Conservation (phyloP, 2,888 invertebrate genomes). For the Pammene aurita region DNA sequence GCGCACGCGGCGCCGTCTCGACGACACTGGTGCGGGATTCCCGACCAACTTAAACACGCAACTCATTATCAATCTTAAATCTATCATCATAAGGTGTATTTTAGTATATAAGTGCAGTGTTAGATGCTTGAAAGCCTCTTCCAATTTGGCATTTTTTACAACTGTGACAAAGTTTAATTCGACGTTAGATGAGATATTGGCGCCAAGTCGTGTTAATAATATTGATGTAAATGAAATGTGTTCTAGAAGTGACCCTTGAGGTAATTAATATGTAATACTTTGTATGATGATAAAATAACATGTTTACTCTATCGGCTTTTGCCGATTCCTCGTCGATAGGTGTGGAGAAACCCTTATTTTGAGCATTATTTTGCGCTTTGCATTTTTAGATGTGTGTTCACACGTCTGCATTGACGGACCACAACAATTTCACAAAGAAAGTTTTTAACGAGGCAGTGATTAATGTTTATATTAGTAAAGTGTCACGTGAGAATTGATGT, state of each 20-base stretch:
- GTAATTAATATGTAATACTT: too few species aligned
- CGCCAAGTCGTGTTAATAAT: constrained; percentile 51
- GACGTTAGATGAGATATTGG: constrained; percentile 46
- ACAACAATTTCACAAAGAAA: constrained; percentile 14
- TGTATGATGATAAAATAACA: too few species aligned
- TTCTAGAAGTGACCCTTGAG: background rate
- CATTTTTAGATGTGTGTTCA: background rate
- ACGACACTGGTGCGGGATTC: constrained; percentile 59
- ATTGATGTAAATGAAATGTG: background rate
- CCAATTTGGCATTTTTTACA: constrained; percentile 43
- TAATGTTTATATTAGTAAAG: constrained; percentile 14
- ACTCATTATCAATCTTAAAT: constrained; percentile 35
- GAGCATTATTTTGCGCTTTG: background rate
- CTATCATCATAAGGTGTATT: constrained; percentile 15
- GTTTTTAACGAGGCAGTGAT: constrained; percentile 11
- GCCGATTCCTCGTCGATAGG: too few species aligned
- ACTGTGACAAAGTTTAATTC: constrained; percentile 43
- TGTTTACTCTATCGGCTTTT: too few species aligned
- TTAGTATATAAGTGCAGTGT: constrained; percentile 35
- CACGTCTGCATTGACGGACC: background rate
- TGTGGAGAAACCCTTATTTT: background rate
- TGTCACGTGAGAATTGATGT: constrained; percentile 27
- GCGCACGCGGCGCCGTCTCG: constrained; percentile 52
- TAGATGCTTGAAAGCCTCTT: constrained; percentile 30
- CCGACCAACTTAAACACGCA: constrained; percentile 54